A percentile compares a stretch with the other conserved stretches of the same genome.
Conservation (phyloP, 1,140 invertebrate species). For the Leptinotarsa texana region DNA sequence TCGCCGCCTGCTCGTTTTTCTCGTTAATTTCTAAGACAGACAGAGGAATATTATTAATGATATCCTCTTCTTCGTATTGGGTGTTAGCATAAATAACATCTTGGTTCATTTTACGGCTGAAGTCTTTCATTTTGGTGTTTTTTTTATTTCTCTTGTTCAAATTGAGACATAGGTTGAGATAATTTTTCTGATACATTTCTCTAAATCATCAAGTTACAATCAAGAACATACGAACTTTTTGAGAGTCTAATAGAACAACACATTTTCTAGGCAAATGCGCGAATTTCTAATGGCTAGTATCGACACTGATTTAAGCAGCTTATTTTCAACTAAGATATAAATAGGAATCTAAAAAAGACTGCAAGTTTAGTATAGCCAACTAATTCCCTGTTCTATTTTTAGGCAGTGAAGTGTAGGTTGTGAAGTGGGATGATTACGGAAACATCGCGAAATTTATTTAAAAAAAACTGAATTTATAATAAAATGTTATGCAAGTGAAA, state of each 20-base stretch:
- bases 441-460: neutral
- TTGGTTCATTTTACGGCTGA: constrained; percentile 16
- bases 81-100: constrained; percentile 45
- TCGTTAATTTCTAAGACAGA: constrained; percentile 54
- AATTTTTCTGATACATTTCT: constrained; percentile 14
- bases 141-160: constrained; percentile 26
- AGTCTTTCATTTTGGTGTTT: constrained; percentile 9
- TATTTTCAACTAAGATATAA: constrained; percentile 22
- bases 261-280: constrained; percentile 31
- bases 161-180: constrained; percentile 16
- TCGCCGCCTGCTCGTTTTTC: constrained; percentile 37
- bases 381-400: constrained; percentile 22
- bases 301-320: constrained; percentile 7
- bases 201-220: neutral
- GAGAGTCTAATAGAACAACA: constrained; percentile 40
- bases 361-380: constrained; percentile 25
- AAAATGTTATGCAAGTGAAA: no score
- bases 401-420: neutral
- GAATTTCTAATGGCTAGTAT: neutral
- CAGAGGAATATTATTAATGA: constrained; percentile 49
- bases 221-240: constrained; percentile 41
- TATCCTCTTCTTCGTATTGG: constrained; percentile 40
- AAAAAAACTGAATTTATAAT: no score
- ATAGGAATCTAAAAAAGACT: constrained; percentile 38
- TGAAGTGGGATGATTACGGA: neutral